phyloP scores from a whole-genome alignment of 2,888 invertebrate species.

The Temnothorax rugatulus region DNA sequence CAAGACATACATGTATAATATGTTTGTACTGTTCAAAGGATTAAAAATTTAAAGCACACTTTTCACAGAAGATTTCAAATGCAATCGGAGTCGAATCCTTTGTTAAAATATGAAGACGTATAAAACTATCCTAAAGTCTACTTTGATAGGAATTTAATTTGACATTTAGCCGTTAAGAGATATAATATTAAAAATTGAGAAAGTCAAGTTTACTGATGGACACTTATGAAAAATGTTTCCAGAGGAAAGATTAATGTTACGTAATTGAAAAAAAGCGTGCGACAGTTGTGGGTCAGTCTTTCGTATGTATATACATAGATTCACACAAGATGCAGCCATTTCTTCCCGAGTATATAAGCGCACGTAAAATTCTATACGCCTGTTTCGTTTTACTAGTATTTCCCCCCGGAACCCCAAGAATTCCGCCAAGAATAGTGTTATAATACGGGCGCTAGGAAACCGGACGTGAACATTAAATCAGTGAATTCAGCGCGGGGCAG shows the following conservation, averaged over 20 bases:
- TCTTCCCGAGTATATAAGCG: constrained; percentile 15
- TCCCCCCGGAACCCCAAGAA: background rate
- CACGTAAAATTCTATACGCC: constrained; percentile 40
- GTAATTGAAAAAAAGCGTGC: background rate
- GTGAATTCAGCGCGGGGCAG: constrained; percentile 38
- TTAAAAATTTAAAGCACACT: background rate
- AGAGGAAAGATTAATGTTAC: constrained; percentile 5
- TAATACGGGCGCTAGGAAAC: constrained; percentile 40
- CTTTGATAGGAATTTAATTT: constrained; percentile 8
- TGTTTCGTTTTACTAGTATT: constrained; percentile 3
- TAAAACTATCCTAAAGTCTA: background rate
- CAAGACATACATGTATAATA: background rate
- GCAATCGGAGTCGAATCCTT: background rate
- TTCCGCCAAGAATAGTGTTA: background rate
- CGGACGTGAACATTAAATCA: constrained; percentile 45
- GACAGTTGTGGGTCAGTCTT: background rate
- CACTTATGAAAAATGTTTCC: background rate
- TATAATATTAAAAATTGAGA: constrained; percentile 5
- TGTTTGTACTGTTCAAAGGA: background rate
- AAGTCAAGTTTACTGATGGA: background rate
- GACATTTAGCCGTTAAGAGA: background rate
- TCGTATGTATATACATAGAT: background rate
- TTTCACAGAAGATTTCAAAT: background rate
- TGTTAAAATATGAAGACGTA: background rate
- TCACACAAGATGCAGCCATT: constrained; percentile 7